These are phyloP conservation scores for Alligator mississippiensis DNA, from an alignment of 2,113 vertebrate genomes.

Conservation along the genomic window DNA sequence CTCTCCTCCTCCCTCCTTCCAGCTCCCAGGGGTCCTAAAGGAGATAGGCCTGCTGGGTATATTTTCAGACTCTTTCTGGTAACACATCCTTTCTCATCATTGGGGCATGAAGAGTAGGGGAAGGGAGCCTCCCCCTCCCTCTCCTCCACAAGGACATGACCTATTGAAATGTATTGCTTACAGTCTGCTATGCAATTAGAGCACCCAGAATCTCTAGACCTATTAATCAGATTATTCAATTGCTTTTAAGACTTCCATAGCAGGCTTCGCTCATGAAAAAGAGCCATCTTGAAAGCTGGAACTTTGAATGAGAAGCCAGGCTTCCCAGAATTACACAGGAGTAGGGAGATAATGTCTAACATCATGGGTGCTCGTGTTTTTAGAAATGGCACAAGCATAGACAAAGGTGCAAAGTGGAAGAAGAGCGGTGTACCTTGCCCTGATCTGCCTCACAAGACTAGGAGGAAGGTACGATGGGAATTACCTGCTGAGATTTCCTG, in stretches of 20 bases:
- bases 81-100: no score
- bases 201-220: fast-evolving
- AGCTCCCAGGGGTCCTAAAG: no score
- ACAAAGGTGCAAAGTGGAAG: fast-evolving
- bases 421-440: neutral
- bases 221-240: neutral
- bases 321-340: fast-evolving
- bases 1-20: no score
- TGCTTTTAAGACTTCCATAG: neutral
- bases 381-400: fast-evolving
- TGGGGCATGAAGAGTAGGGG: no score
- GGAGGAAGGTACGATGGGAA: neutral
- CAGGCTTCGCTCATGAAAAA: neutral
- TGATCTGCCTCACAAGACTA: neutral
- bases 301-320: neutral
- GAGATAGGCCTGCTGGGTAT: no score
- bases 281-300: no score
- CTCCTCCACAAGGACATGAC: fast-evolving
- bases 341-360: no score
- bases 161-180: fast-evolving
- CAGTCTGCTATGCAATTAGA: fast-evolving
- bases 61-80: no score
- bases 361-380: fast-evolving
- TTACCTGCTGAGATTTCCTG: neutral
- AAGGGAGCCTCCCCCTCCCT: fast-evolving